Evolutionary conservation across 1,140 invertebrate genomes (phyloP).

Genomic region (Uloborus diversus): DNA sequence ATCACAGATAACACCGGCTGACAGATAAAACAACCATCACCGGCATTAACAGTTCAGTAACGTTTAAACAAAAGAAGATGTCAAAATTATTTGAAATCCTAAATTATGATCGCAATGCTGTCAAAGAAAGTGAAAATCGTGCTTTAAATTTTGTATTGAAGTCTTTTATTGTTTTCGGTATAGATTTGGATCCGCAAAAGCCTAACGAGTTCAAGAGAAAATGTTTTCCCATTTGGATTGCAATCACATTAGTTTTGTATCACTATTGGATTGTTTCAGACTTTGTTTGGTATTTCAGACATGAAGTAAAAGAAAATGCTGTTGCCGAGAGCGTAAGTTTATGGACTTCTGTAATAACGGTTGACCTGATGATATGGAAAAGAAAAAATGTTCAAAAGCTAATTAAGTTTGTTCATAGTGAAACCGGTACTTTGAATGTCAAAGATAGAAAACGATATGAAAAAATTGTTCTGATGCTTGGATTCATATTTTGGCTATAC

Average conservation of each 20-base stretch:
- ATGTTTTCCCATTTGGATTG: neutral
- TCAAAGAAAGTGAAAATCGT: neutral
- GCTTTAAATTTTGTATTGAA: constrained; percentile 12
- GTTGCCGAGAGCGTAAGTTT: constrained; percentile 21
- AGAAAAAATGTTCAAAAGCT: constrained; percentile 8
- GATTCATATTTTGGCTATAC: constrained; percentile 11
- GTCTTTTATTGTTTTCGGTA: constrained; percentile 19
- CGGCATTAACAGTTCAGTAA: neutral
- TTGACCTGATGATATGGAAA: constrained; percentile 1
- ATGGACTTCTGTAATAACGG: constrained; percentile 17
- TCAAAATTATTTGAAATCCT: neutral
- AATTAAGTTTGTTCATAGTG: neutral
- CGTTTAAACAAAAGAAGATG: neutral
- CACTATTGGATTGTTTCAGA: constrained; percentile 27
- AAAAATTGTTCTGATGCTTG: neutral
- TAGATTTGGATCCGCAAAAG: constrained; percentile 1
- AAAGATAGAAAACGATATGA: neutral
- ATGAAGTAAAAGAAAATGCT: constrained; percentile 21
- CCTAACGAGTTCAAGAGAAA: neutral
- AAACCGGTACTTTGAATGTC: neutral
- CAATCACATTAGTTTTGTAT: neutral
- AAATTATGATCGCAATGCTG: neutral
- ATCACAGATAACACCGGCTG: too few relatives aligned
- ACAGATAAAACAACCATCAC: neutral
- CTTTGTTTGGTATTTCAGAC: constrained; percentile 4